These are phyloP conservation scores for Dinoponera quadriceps DNA, from an alignment of 1,140 invertebrate genomes.

Conservation along the genomic window DNA sequence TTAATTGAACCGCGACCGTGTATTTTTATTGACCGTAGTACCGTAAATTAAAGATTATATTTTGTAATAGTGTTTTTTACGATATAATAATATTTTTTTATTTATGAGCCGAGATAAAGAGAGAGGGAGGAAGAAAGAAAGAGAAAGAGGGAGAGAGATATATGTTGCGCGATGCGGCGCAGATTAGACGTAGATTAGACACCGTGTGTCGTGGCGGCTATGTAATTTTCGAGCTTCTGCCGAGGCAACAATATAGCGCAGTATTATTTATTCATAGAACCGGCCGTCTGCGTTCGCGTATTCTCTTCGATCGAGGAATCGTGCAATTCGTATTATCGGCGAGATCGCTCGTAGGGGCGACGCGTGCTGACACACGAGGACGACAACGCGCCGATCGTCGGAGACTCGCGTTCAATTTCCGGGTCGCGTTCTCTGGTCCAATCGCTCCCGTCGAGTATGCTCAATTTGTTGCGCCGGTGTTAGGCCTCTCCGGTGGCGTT, in stretches of 20 bases:
- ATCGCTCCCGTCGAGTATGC: too few species aligned
- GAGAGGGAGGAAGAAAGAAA: too few species aligned
- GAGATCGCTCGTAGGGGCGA: not conserved
- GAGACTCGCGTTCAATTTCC: not conserved
- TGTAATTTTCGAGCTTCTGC: slow-evolving; percentile 52
- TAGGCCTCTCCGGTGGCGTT: not conserved
- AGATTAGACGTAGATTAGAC: slow-evolving; percentile 7
- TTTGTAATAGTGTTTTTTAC: slow-evolving; percentile 50
- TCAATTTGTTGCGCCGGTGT: too few species aligned
- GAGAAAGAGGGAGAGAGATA: too few species aligned
- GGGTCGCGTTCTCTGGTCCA: too few species aligned
- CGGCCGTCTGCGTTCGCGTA: slow-evolving; percentile 24
- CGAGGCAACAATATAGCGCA: slow-evolving; percentile 26
- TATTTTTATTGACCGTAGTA: slow-evolving; percentile 33
- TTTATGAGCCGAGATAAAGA: slow-evolving; percentile 33
- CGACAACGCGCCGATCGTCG: not conserved
- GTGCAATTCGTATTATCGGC: slow-evolving; percentile 13
- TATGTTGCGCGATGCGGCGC: too few species aligned
- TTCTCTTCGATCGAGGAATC: slow-evolving; percentile 6
- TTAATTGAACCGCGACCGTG: not conserved
- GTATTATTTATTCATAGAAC: slow-evolving; percentile 62
- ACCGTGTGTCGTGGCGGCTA: slow-evolving; percentile 47
- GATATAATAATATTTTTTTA: slow-evolving; percentile 46
- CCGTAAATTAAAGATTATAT: slow-evolving; percentile 39
- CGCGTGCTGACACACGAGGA: not conserved